Evolutionary conservation across 2,888 invertebrate genomes (phyloP), one percentile per base, ranked within the genome.

Genomic region (Clitarchus hookeri): DNA sequence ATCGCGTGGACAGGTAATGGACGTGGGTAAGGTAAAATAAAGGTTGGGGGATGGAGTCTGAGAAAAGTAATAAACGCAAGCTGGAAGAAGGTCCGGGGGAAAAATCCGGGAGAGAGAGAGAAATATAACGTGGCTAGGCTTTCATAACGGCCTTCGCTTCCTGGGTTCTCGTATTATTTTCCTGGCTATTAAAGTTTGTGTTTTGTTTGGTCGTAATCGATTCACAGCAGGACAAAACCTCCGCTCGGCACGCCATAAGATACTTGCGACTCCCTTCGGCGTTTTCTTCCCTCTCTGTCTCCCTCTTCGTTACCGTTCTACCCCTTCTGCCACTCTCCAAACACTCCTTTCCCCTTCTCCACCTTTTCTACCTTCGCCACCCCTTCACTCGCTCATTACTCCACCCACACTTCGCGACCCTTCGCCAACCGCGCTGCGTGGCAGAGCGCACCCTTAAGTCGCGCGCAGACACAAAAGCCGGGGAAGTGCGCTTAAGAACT

Each of bases 181-280:
- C 82, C 13, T 11, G 82, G 82, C 82, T 82, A 82, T 82, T 82
- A 36, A 82, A 82, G 82, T 82, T 82, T 82, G 36, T 82, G 82
- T 82, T 82, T 82, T 82, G 82, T 82, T 82, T 82, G 82, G 82
- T 44, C 44, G 82, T 82, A 82, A 82, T 82, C 82, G 82, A 82
- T 82, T 82, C 65, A 65, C 65, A 65, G 65, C 65, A 8, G 65
- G 65, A 65, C 12, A 65, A 65, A 65, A 65, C 65, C 65, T 65
- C 65, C 65, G 65, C 65, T 65, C 65, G 12, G 65, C 65, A 65
- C 65, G 65, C 65, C 65, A 65, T 65, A 65, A 65, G 65, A 65
- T n/a, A 65, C 65, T 65, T 65, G 65, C 65, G 65, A n/a, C 65
- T 65, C 65, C n/a, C n/a, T 65, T 16, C 8, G 19, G 65, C 65